Evolutionary conservation across 2,888 invertebrate genomes (phyloP), one percentile per base, ranked within the genome.

Genomic region (Oscheius onirici): DNA sequence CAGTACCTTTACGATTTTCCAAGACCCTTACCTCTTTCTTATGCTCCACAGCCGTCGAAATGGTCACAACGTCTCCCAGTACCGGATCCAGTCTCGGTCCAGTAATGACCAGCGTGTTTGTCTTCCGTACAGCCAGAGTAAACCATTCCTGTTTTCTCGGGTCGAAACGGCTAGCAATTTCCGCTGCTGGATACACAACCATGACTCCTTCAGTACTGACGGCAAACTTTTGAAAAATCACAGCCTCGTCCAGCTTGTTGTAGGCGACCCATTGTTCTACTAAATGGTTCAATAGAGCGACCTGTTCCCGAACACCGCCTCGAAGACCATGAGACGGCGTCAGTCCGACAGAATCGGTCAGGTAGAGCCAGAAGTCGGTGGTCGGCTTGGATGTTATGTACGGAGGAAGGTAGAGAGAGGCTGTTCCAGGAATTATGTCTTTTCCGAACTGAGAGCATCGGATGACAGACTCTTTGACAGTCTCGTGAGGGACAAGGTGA

Each of bases 121-220:
- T 58, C 17, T 58, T 60, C n/a, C 8, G 13, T 2, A 68, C n/a
- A 40, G 72, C 67, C 34, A 58, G 57, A 6, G 6, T 20, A 40
- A 58, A 72, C 69, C 71, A 71, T 57, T 66, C 40, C 34, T 71
- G 71, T 17, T 28, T 52, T 11, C 17, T 40, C 17, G 71, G 65
- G 15, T 71, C 66, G 34, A 57, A 71, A 17, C 40, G 28, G 10
- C 55, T 40, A 15, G 28, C 24, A 8, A 71, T 40, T 46, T 24
- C 41, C 0, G 55, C 43, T 3, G 67, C 67, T 22, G 72, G 72
- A 49, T 26, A 72, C 1, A 68, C 41, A 6, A 60, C 52, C 15
- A 72, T 22, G 10, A 51, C 67, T 17, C 72, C 72, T n/a, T 51
- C 63, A 3, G 70, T 34, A 28, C 49, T 69, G 41, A 20, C 69